phyloP scores from a whole-genome alignment of 2,888 invertebrate species.

The Stratiomys singularior region DNA sequence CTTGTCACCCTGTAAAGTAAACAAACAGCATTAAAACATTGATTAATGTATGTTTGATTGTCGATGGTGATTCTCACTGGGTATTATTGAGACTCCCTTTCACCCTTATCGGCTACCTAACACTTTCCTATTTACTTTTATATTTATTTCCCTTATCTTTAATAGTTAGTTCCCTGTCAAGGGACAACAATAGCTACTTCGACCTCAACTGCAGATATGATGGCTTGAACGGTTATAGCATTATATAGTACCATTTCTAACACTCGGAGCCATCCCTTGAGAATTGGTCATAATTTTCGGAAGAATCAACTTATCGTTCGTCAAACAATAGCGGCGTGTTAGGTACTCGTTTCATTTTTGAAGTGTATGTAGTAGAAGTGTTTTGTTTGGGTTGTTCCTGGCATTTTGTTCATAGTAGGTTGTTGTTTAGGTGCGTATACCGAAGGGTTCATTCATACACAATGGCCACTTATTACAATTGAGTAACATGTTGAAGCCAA shows the following conservation, averaged over 20 bases:
- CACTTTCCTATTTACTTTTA: neutral
- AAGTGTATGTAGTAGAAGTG: neutral
- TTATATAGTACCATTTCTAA: neutral
- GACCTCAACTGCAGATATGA: conserved; percentile 19
- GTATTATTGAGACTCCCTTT: neutral
- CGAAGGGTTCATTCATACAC: conserved; percentile 31
- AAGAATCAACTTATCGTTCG: conserved; percentile 33
- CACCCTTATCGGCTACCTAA: neutral
- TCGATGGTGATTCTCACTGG: conserved; percentile 23
- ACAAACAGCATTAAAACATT: conserved; percentile 16
- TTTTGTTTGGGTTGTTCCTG: conserved; percentile 20
- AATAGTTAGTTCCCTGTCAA: conserved; percentile 24
- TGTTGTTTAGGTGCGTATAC: conserved; percentile 7
- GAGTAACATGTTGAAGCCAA: conserved; percentile 17
- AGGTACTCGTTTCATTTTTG: conserved; percentile 19
- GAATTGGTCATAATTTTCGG: conserved; percentile 36
- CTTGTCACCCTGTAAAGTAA: conserved; percentile 79
- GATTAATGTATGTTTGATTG: conserved; percentile 41
- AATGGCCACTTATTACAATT: conserved; percentile 43
- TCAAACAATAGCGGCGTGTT: conserved; percentile 21
- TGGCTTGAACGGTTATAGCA: neutral
- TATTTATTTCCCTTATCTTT: conserved; percentile 32
- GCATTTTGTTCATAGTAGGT: neutral
- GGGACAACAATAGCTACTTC: conserved; percentile 22
- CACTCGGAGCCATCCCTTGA: conserved; percentile 14